Conservation (phyloP, 2,797 vertebrate species). For the Darevskia mixta region DNA sequence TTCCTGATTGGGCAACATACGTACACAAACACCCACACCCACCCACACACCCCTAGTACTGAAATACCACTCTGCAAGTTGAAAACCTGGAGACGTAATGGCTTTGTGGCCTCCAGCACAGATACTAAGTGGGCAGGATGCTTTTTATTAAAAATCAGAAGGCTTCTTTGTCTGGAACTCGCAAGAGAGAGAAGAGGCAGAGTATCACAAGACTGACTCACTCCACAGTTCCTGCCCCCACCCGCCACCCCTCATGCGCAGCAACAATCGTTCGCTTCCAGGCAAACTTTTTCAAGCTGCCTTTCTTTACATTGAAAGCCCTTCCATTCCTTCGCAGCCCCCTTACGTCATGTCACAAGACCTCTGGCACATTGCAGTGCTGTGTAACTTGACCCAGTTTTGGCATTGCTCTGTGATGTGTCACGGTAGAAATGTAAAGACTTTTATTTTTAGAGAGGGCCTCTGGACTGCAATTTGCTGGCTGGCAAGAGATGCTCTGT, state of each 20-base stretch:
- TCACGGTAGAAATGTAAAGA: conserved; percentile 67
- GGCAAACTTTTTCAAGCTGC: conserved; percentile 56
- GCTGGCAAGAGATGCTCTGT: not conserved
- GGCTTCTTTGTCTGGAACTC: not conserved
- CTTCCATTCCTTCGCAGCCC: conserved; percentile 54
- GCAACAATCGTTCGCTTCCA: conserved; percentile 63
- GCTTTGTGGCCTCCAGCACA: not conserved
- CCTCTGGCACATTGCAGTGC: conserved; percentile 56
- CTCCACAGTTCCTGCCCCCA: conserved; percentile 30
- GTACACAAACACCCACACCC: too few species aligned
- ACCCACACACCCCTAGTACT: too few species aligned
- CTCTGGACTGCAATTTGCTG: conserved; percentile 44
- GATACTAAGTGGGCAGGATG: not conserved
- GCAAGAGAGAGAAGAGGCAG: not conserved
- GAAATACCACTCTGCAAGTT: not conserved
- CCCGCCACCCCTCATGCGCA: not conserved
- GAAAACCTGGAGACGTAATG: not conserved
- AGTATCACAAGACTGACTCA: conserved; percentile 1
- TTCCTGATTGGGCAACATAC: not conserved
- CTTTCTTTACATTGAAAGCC: conserved; percentile 69
- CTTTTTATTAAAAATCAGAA: conserved; percentile 20
- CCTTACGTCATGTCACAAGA: conserved; percentile 68
- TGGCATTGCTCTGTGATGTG: conserved; percentile 61
- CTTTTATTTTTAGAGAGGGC: conserved; percentile 43
- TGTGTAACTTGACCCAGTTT: conserved; percentile 57